Evolutionary conservation across 37 sponge, comb jelly and placozoan species (phyloP), one percentile per base, ranked within the genome.

Genomic region (Bolinopsis microptera): DNA sequence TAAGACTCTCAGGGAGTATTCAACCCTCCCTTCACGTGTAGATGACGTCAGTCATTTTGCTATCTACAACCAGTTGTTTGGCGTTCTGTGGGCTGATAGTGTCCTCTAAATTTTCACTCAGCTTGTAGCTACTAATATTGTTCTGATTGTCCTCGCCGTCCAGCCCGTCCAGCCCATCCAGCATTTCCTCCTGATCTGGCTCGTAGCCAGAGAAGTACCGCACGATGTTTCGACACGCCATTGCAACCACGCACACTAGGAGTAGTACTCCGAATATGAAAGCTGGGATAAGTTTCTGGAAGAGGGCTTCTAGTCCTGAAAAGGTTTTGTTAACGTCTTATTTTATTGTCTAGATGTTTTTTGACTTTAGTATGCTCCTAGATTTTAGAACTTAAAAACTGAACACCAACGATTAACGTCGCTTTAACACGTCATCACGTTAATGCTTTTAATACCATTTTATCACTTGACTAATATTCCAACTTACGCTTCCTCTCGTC

Each of bases 31-130:
- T 22, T 80, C 82, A 80, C 5, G 82, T 36, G 37, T 80, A 80
- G 23, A 80, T 80, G 1, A 80, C 82, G 23, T 80, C 82, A 2
- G 82, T 80, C 82, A 80, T 80, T 22, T 80, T 35, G 38, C 82
- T 80, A 34, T 80, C 82, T 3, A 80, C 82, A 24, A 80, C 82
- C 2, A 80, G 35, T 80, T 80, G 82, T 34, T 35, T 80, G 23
- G 82, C 82, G 82, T 80, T 80, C 38, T 80, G 82, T 9, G 82
- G 82, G 32, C 82, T 80, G 38, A 80, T 80, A 1, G 38, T 35
- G 82, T 80, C 82, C 82, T 80, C 82, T 28, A 80, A 34, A 21
- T 80, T 32, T 2, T 80, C 82, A 80, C 38, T 32, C 38, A 35
- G 38, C 23, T 35, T 80, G 38, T 32, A 36, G 38, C 38, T 80